Conservation (phyloP, 2,888 invertebrate genomes). For the Cryptus viduatorius region DNA sequence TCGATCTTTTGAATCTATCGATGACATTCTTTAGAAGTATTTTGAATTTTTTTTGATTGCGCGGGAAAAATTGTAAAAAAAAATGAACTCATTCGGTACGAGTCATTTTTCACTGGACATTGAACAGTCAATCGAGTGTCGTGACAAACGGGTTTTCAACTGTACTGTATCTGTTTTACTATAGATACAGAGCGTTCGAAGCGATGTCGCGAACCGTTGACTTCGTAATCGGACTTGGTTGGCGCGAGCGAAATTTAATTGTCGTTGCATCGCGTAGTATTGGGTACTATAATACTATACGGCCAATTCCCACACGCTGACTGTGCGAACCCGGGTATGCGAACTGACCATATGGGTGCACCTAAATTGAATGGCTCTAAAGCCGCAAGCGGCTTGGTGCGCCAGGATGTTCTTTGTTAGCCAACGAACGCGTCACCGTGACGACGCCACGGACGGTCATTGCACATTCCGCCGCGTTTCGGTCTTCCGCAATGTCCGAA, state of each 20-base stretch:
- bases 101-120: too few relatives aligned
- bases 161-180: neutral
- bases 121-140: neutral
- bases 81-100: too few relatives aligned
- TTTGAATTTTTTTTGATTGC: too few relatives aligned
- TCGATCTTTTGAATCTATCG: too few relatives aligned
- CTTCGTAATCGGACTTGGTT: slow-evolving; percentile 35
- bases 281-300: neutral
- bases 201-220: slow-evolving; percentile 10
- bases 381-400: slow-evolving; percentile 51
- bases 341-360: slow-evolving; percentile 48
- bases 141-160: neutral
- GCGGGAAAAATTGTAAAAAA: too few relatives aligned
- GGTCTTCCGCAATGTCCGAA: slow-evolving; percentile 53
- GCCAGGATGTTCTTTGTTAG: slow-evolving; percentile 77
- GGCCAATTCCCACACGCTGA: slow-evolving; percentile 60
- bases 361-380: slow-evolving; percentile 69
- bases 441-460: slow-evolving; percentile 43
- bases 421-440: slow-evolving; percentile 68
- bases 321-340: slow-evolving; percentile 17
- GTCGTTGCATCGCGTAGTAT: slow-evolving; percentile 31
- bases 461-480: slow-evolving; percentile 62
- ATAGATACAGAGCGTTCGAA: neutral
- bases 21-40: too few relatives aligned
- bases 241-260: slow-evolving; percentile 55